phyloP scores from a whole-genome alignment of 2,113 vertebrate species.

The Prunella fulvescens region DNA sequence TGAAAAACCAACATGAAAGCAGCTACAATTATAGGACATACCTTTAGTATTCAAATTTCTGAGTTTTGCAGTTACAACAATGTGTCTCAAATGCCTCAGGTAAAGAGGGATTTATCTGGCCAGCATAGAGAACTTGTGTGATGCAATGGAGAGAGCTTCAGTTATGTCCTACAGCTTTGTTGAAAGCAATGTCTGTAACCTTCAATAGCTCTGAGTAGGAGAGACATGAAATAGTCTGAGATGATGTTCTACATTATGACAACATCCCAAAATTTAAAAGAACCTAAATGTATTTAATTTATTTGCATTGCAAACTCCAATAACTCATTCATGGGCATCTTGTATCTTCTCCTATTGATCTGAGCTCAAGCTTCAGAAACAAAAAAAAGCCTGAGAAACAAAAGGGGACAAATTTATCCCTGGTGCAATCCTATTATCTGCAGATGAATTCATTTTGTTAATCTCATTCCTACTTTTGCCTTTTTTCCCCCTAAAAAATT shows the following conservation, averaged over 20 bases:
- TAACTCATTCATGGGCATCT: neutral
- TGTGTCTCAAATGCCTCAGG: neutral
- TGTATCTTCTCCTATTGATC: neutral
- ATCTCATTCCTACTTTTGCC: neutral
- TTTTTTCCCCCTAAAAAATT: neutral
- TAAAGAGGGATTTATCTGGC: neutral
- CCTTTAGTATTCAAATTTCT: neutral
- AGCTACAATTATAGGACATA: neutral
- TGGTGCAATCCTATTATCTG: neutral
- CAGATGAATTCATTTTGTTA: neutral
- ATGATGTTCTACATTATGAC: neutral
- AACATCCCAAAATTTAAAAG: neutral
- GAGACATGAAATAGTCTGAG: neutral
- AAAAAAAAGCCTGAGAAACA: conserved; percentile 2
- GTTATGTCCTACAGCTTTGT: neutral
- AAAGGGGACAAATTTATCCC: neutral
- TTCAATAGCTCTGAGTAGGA: neutral
- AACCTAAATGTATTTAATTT: neutral
- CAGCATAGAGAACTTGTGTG: neutral
- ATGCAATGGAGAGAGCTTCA: neutral
- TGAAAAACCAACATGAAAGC: neutral
- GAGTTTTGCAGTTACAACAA: neutral
- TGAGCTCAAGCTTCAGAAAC: neutral
- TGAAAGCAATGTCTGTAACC: conserved; percentile 1
- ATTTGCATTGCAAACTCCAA: neutral